Percentiles rank a stretch among this genome's conserved stretches.
Evolutionary conservation across 2,113 vertebrate genomes (phyloP).

Genomic region (Xyliphius kryptos): DNA sequence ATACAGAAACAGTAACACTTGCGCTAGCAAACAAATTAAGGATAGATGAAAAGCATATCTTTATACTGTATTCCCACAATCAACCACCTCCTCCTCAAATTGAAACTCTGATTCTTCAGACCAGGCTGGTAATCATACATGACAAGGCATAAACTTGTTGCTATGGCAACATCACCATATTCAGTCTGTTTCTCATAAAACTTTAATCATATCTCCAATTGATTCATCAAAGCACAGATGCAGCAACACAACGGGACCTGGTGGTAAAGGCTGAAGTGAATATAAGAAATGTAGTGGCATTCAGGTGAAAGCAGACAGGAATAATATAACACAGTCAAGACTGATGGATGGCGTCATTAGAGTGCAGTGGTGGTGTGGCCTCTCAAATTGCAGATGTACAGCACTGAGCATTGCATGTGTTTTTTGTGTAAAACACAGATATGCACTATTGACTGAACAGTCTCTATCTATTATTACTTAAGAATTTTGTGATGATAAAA

Average conservation of each 20-base stretch:
- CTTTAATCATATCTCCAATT: constrained; percentile 28
- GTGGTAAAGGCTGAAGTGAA: constrained; percentile 11
- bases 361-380: too few relatives aligned
- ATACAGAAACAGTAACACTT: not conserved
- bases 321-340: constrained; percentile 28
- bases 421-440: not conserved
- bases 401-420: too few relatives aligned
- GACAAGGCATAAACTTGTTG: not conserved
- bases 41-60: constrained; percentile 4
- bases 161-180: not conserved
- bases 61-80: not conserved
- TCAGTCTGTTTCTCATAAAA: constrained; percentile 1
- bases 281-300: constrained; percentile 11
- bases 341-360: constrained; percentile 37
- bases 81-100: too few relatives aligned
- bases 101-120: too few relatives aligned
- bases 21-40: not conserved
- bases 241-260: constrained; percentile 16
- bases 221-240: constrained; percentile 12
- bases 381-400: too few relatives aligned
- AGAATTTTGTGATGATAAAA: too few relatives aligned
- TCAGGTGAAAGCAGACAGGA: constrained; percentile 7
- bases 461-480: too few relatives aligned
- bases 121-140: constrained; percentile 3
- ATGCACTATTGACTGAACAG: constrained; percentile 36